phyloP scores from a whole-genome alignment of 2,113 vertebrate genomes.

The Nesospiza acunhae region DNA sequence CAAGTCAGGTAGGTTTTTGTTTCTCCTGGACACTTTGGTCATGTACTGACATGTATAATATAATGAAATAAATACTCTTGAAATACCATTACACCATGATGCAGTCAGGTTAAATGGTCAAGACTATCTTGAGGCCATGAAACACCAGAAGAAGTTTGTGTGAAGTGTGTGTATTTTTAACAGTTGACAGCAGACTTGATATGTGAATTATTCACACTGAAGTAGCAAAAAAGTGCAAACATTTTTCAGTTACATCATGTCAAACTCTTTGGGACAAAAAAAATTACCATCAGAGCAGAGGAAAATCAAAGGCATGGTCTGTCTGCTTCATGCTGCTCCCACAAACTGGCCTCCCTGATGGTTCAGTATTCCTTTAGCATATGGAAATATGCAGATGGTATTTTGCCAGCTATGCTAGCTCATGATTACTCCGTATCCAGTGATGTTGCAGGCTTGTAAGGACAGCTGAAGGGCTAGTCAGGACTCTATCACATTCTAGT shows the following conservation, averaged over 20 bases:
- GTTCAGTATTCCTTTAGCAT: background rate
- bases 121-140: slow-evolving; percentile 2
- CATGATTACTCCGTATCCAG: background rate
- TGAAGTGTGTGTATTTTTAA: background rate
- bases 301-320: background rate
- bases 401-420: background rate
- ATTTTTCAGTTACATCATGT: background rate
- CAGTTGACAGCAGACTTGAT: slow-evolving; percentile 12
- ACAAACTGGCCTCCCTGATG: background rate
- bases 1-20: background rate
- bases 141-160: background rate
- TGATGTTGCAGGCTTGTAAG: background rate
- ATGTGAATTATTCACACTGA: background rate
- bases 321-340: background rate
- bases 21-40: background rate
- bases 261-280: background rate
- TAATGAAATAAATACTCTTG: background rate
- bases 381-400: background rate
- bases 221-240: background rate
- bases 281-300: background rate
- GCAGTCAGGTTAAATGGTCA: slow-evolving; percentile 35
- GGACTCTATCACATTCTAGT: background rate
- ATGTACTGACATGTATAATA: background rate
- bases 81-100: background rate
- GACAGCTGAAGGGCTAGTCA: background rate